Percentiles rank a stretch among this genome's conserved stretches.
Conservation (phyloP, 2,888 invertebrate species). For the Ceratothoa steindachneri region DNA sequence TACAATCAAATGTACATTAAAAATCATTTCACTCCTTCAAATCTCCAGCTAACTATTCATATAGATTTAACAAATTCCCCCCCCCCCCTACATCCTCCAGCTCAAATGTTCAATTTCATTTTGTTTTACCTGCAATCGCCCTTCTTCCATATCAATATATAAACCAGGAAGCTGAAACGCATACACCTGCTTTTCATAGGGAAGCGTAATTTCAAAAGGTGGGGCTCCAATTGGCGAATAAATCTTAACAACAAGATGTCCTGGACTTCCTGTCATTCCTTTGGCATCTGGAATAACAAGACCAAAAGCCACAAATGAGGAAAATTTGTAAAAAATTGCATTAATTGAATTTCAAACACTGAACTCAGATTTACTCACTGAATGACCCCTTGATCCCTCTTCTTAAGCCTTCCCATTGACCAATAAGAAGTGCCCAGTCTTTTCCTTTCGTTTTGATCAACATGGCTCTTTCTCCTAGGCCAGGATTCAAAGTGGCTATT, state of each 20-base stretch:
- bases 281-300: conserved; percentile 20
- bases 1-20: too few species aligned
- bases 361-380: conserved; percentile 15
- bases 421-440: conserved; percentile 44
- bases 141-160: conserved; percentile 35
- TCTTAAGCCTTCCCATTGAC: conserved; percentile 34
- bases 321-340: background rate
- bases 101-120: too few species aligned
- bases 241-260: conserved; percentile 28
- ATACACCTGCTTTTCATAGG: conserved; percentile 37
- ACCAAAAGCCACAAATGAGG: background rate
- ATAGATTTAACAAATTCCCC: too few species aligned
- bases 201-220: conserved; percentile 22
- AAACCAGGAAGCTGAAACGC: conserved; percentile 24
- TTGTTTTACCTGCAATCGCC: conserved; percentile 36
- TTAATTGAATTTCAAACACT: background rate
- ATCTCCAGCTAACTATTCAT: too few species aligned
- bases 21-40: too few species aligned
- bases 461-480: conserved; percentile 41
- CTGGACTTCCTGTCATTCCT: conserved; percentile 38
- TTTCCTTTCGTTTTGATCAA: conserved; percentile 36
- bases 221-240: conserved; percentile 36
- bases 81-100: too few species aligned
- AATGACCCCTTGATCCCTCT: conserved; percentile 20
- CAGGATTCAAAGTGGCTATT: conserved; percentile 31